Conservation (phyloP, 2,888 invertebrate species). For the Clanis bilineata region DNA sequence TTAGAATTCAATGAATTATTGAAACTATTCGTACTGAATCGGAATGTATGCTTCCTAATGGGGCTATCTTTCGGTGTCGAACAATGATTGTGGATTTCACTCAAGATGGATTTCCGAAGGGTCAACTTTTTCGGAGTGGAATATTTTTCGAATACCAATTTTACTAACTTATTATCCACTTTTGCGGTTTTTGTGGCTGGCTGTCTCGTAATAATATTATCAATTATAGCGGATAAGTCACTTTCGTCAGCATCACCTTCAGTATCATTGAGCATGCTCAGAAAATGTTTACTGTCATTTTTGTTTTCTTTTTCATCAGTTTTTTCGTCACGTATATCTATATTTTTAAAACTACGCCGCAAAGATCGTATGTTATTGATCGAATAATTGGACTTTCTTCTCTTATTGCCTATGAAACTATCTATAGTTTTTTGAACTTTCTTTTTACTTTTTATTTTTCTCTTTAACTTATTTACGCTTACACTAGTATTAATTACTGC, state of each 20-base stretch:
- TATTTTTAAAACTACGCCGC: slow-evolving; percentile 47
- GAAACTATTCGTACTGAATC: slow-evolving; percentile 37
- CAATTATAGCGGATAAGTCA: slow-evolving; percentile 66
- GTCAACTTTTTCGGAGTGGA: slow-evolving; percentile 51
- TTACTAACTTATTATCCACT: slow-evolving; percentile 60
- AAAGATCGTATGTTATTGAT: slow-evolving; percentile 34
- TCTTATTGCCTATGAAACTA: slow-evolving; percentile 63
- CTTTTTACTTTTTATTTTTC: slow-evolving; percentile 58
- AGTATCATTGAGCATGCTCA: slow-evolving; percentile 52
- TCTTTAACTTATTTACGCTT: slow-evolving; percentile 63
- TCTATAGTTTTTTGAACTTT: slow-evolving; percentile 66
- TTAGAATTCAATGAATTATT: slow-evolving; percentile 41
- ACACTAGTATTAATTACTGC: slow-evolving; percentile 53
- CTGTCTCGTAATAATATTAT: slow-evolving; percentile 59
- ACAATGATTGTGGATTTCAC: slow-evolving; percentile 54
- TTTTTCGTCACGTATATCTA: slow-evolving; percentile 38
- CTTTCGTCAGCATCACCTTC: slow-evolving; percentile 44
- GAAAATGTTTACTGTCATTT: slow-evolving; percentile 33
- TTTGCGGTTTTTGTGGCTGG: slow-evolving; percentile 51
- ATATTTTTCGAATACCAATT: slow-evolving; percentile 57
- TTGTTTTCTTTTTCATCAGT: slow-evolving; percentile 37
- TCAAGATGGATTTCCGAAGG: slow-evolving; percentile 42
- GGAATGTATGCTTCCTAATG: slow-evolving; percentile 31
- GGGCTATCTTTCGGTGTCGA: slow-evolving; percentile 69
- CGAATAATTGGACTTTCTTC: slow-evolving; percentile 39